Percentiles rank a stretch among this genome's conserved stretches.
Conservation (phyloP, 1,140 invertebrate genomes). For the Temnothorax longispinosus region DNA sequence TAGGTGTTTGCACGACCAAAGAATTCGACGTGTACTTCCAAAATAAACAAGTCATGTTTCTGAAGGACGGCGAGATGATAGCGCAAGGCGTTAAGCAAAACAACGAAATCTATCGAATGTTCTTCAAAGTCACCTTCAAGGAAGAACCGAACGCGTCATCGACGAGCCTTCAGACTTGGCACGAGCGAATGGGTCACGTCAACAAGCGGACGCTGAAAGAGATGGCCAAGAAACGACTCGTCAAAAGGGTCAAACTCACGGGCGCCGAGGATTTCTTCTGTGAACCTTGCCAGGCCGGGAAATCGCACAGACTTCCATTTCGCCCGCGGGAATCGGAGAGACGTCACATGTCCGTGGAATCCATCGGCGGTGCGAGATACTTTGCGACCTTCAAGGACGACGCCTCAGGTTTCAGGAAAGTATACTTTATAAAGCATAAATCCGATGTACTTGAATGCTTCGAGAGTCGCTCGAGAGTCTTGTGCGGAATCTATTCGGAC, state of each 20-base stretch:
- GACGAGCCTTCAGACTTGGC: neutral
- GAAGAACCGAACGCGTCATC: neutral
- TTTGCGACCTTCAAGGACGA: neutral
- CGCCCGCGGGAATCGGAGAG: no score
- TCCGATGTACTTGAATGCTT: neutral
- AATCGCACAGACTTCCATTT: neutral
- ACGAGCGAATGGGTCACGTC: neutral
- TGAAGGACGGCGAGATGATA: neutral
- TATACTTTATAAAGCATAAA: neutral
- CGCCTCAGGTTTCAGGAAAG: neutral
- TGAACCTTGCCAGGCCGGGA: neutral
- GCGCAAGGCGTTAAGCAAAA: neutral
- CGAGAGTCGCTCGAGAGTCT: neutral
- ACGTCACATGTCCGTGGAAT: neutral
- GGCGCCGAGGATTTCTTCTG: neutral
- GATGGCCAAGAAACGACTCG: neutral
- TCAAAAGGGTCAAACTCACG: neutral
- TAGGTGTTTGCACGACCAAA: conserved; percentile 50
- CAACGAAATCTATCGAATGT: neutral
- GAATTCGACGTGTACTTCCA: neutral
- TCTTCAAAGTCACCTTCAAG: neutral
- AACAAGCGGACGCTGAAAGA: neutral
- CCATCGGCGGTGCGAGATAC: neutral
- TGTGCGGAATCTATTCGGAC: neutral
- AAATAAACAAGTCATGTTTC: neutral